Conservation (phyloP, 2,888 invertebrate species). For the Carcina quercana region DNA sequence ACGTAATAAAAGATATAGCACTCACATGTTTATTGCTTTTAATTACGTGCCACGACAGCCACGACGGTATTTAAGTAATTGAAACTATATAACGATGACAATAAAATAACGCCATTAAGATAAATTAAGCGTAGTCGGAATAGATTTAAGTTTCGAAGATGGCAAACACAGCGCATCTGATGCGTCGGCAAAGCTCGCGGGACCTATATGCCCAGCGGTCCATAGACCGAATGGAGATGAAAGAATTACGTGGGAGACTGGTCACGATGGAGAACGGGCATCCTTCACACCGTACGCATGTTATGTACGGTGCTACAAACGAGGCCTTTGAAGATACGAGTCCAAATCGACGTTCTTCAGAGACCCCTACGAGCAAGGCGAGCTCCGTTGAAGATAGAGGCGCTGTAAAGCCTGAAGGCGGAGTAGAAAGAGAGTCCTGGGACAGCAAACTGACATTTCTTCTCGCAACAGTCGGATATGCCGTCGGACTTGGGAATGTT, state of each 20-base stretch:
- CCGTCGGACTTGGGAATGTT: slow-evolving; percentile 95
- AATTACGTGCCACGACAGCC: slow-evolving; percentile 58
- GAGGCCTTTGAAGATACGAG: slow-evolving; percentile 80
- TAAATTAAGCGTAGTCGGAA: slow-evolving; percentile 14
- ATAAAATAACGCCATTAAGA: slow-evolving; percentile 27
- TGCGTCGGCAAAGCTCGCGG: slow-evolving; percentile 90
- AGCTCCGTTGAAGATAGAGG: slow-evolving; percentile 78
- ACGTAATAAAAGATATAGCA: slow-evolving; percentile 29
- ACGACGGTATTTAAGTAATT: slow-evolving; percentile 28
- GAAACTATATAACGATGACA: slow-evolving; percentile 23
- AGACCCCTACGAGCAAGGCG: slow-evolving; percentile 74
- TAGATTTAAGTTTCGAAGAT: slow-evolving; percentile 84
- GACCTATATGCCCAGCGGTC: slow-evolving; percentile 88
- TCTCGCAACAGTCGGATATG: slow-evolving; percentile 94
- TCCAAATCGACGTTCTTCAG: slow-evolving; percentile 53
- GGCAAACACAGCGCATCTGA: slow-evolving; percentile 93
- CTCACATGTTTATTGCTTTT: slow-evolving; percentile 40
- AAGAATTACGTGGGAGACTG: slow-evolving; percentile 87
- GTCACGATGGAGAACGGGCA: slow-evolving; percentile 82
- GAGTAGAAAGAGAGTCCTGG: slow-evolving; percentile 91
- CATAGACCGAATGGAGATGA: slow-evolving; percentile 88
- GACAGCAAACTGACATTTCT: slow-evolving; percentile 94
- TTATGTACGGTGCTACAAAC: slow-evolving; percentile 91
- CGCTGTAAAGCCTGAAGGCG: slow-evolving; percentile 80
- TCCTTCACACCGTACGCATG: slow-evolving; percentile 55